Base-by-base conservation (phyloP, 35 echinoderm and acorn worm species). In the Antedon bifida region DNA sequence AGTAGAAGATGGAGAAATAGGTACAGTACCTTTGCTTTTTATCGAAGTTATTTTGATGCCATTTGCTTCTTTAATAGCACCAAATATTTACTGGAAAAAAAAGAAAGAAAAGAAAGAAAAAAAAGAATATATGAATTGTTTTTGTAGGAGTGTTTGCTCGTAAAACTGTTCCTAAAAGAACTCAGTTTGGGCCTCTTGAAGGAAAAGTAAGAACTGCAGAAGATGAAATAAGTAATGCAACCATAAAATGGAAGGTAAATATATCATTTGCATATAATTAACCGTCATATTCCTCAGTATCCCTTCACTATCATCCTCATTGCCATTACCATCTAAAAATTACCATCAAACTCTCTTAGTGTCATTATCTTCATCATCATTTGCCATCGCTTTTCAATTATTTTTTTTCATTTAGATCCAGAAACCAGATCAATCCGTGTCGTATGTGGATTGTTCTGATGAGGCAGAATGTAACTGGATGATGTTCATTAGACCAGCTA, bases 381-480 rank as follows among this genome's bases (percentile, higher is more conserved):
- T n/a, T n/a, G n/a, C n/a, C n/a, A n/a, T n/a, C n/a, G n/a, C n/a
- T n/a, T n/a, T n/a, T n/a, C n/a, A n/a, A n/a, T n/a, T n/a, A n/a
- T n/a, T n/a, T n/a, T n/a, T 85, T 19, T 31, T 81, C 32, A 55
- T 81, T 75, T 1, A 91, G 89, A 83, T 88, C 34, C 83, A 91
- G 33, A 78, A 82, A 5, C 77, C 89, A 38, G 88, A 84, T 0
- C 30, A 77, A 26, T 87, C 75, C 31, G 74, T 85, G 5, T 64
- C 23, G 39, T 92, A 87, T 51, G 56, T 97, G 9, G 93, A 97
- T 88, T 89, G 87, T 38, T 45, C 84, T 5, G 93, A 97, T 78
- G 93, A 97, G 51, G 85, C 82, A 30, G 90, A 91, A 10, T 89
- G 90, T 29, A 97, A 97, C 82, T 97, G 93, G 93, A 97, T 97